phyloP scores from a whole-genome alignment of 1,140 invertebrate species.

The Drosophila saltans region DNA sequence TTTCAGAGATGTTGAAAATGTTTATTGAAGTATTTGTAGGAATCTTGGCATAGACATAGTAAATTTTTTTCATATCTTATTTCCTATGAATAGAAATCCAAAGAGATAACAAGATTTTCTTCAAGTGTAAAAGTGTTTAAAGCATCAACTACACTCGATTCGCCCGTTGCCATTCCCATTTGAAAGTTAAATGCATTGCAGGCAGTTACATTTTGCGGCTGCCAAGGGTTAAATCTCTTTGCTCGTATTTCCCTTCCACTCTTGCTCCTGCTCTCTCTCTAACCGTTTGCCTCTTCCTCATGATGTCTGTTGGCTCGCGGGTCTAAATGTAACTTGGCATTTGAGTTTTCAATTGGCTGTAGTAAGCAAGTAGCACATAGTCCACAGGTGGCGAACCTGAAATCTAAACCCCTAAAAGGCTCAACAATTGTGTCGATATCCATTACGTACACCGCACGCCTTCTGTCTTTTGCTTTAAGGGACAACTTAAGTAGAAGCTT shows the following conservation, averaged over 20 bases:
- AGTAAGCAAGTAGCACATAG: constrained; percentile 3
- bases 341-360: constrained; percentile 69
- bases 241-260: background rate
- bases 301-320: constrained; percentile 14
- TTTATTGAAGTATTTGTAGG: too few species aligned
- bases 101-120: background rate
- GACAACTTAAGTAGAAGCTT: constrained; percentile 42
- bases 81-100: too few species aligned
- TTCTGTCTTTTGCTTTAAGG: constrained; percentile 12
- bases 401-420: constrained; percentile 38
- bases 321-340: constrained; percentile 51
- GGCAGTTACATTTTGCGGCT: constrained; percentile 60
- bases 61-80: too few species aligned
- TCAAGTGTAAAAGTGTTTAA: constrained; percentile 20
- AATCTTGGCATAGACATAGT: too few species aligned
- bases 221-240: constrained; percentile 54
- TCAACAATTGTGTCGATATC: constrained; percentile 50
- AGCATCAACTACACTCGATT: constrained; percentile 18
- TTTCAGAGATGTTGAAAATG: too few species aligned
- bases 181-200: constrained; percentile 56
- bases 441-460: constrained; percentile 28
- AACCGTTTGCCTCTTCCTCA: background rate
- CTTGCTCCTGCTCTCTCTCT: background rate
- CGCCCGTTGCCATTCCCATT: constrained; percentile 22
- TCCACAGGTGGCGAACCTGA: constrained; percentile 41